Conservation (phyloP, 2,888 invertebrate genomes). For the Amiota communis region DNA sequence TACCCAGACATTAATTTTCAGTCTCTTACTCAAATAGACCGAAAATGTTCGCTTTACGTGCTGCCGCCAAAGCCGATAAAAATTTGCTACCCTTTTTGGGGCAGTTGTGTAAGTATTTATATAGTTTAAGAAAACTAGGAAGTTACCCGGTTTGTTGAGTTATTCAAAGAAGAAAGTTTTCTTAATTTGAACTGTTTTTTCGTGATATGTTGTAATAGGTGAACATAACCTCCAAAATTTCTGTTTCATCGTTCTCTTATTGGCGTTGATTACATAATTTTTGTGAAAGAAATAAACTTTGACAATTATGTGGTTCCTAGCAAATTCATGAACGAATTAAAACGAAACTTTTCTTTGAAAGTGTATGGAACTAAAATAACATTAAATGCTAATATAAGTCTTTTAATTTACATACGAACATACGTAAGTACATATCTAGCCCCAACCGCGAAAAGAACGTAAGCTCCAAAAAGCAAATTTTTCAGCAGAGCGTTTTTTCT, state of each 20-base stretch:
- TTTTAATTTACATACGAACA: too few relatives aligned
- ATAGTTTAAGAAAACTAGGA: neutral
- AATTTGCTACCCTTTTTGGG: constrained; percentile 62
- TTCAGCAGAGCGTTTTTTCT: too few relatives aligned
- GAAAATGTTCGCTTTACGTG: constrained; percentile 65
- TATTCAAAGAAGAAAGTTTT: neutral
- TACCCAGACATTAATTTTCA: neutral
- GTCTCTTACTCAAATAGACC: neutral
- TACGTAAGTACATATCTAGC: too few relatives aligned
- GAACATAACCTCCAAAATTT: constrained; percentile 1
- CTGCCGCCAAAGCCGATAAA: constrained; percentile 64
- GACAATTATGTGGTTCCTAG: too few relatives aligned
- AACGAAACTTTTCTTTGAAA: too few relatives aligned
- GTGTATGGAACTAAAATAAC: too few relatives aligned
- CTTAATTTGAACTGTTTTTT: neutral
- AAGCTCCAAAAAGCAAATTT: too few relatives aligned
- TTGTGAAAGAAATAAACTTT: neutral
- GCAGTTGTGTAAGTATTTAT: constrained; percentile 63
- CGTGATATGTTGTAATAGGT: neutral
- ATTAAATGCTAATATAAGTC: too few relatives aligned
- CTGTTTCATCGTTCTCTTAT: too few relatives aligned
- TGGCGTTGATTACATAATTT: neutral
- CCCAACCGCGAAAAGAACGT: too few relatives aligned
- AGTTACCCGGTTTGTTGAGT: neutral
- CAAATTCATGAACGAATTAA: too few relatives aligned